Conservation (phyloP, 2,888 invertebrate species). For the Eilema sororculum region DNA sequence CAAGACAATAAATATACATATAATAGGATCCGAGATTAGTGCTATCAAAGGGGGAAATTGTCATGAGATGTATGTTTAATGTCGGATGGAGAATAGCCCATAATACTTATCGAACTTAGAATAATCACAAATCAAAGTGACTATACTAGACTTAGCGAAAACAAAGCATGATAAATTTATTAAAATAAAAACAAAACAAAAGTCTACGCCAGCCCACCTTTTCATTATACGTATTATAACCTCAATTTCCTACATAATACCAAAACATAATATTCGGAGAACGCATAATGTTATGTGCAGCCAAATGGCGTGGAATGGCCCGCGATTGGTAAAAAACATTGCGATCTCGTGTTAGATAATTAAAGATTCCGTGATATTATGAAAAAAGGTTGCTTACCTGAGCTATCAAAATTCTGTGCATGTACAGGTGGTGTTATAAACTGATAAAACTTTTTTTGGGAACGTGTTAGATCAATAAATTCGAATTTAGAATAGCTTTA, state of each 20-base stretch:
- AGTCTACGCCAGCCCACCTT: constrained; percentile 1
- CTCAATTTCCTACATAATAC: constrained; percentile 24
- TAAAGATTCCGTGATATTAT: constrained; percentile 78
- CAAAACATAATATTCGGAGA: constrained; percentile 41
- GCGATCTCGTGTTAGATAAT: constrained; percentile 85
- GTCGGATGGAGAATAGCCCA: too few species aligned
- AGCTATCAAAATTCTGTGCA: constrained; percentile 70
- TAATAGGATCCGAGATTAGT: too few species aligned
- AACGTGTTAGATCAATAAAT: neutral
- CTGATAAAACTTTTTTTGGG: neutral
- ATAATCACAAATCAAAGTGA: constrained; percentile 1
- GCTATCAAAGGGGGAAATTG: too few species aligned
- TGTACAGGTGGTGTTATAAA: constrained; percentile 50
- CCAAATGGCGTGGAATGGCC: constrained; percentile 78
- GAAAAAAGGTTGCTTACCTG: constrained; percentile 81
- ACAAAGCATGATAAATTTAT: neutral
- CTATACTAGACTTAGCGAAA: constrained; percentile 7
- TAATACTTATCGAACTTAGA: too few species aligned
- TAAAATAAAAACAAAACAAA: constrained; percentile 14
- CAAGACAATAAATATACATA: too few species aligned
- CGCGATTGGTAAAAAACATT: constrained; percentile 74
- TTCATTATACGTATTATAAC: constrained; percentile 14
- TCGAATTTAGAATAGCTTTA: neutral
- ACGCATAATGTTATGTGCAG: constrained; percentile 57
- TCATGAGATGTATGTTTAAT: too few species aligned